These are phyloP conservation scores for Lithophane leautieri DNA, from an alignment of 2,888 invertebrate species.

Conservation along the genomic window DNA sequence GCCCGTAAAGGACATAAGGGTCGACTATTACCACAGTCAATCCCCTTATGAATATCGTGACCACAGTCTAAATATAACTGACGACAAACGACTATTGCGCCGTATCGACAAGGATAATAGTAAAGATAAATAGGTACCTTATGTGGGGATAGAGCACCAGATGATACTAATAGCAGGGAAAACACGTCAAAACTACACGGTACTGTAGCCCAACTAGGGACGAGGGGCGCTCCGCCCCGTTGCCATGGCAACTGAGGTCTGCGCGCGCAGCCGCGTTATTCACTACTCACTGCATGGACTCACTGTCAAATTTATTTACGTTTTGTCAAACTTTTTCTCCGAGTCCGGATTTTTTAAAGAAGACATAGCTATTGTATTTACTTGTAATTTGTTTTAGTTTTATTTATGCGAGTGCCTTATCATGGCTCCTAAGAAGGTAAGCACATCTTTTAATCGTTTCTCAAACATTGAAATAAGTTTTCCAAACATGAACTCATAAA, in stretches of 20 bases:
- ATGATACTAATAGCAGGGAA: conserved; percentile 23
- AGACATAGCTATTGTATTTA: conserved; percentile 49
- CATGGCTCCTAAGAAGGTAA: conserved; percentile 88
- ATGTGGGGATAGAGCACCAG: conserved; percentile 18
- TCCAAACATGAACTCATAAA: conserved; percentile 19
- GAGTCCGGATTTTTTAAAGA: conserved; percentile 53
- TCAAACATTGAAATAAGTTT: conserved; percentile 24
- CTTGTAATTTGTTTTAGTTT: conserved; percentile 50
- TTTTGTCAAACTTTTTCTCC: conserved; percentile 77
- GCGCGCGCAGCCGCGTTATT: conserved; percentile 82
- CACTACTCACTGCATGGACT: conserved; percentile 33
- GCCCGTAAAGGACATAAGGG: conserved; percentile 31
- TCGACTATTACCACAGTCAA: conserved; percentile 18
- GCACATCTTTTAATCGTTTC: conserved; percentile 45
- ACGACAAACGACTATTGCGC: not conserved
- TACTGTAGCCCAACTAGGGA: conserved; percentile 46
- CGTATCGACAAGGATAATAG: conserved; percentile 28
- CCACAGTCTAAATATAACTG: conserved; percentile 32
- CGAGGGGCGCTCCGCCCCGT: conserved; percentile 71
- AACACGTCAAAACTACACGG: conserved; percentile 58
- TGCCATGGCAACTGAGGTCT: conserved; percentile 77
- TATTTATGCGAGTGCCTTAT: conserved; percentile 40
- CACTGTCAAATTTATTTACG: conserved; percentile 79
- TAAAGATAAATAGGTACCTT: conserved; percentile 45
- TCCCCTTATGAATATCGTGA: not conserved